Conservation (phyloP, 30 jellyfish, hydroid and myxozoan genomes). For the Chrysaora quinquecirrha region DNA sequence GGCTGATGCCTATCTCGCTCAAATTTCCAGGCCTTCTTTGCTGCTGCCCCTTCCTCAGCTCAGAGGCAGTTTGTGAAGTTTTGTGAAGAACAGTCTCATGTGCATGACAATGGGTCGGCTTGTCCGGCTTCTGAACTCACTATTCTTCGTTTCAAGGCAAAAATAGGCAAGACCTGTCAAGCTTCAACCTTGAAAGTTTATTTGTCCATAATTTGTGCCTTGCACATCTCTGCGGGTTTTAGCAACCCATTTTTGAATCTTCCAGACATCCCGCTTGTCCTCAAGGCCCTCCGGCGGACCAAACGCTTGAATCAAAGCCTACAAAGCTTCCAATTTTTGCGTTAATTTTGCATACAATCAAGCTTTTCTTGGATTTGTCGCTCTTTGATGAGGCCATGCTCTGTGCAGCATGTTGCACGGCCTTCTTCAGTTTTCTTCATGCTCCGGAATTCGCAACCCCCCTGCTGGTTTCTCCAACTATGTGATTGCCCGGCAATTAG, state of each 20-base stretch:
- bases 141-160: background rate
- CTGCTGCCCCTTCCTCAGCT: background rate
- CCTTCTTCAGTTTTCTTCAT: no score
- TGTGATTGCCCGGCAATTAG: no score
- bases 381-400: background rate
- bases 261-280: background rate
- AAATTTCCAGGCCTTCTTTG: background rate
- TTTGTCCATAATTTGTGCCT: background rate
- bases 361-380: background rate
- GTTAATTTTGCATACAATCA: background rate
- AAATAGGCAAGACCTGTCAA: background rate
- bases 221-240: background rate
- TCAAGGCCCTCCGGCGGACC: background rate
- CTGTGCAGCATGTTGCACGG: background rate
- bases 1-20: conserved; percentile 53
- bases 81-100: background rate
- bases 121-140: background rate
- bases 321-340: background rate
- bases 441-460: no score
- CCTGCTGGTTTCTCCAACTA: no score
- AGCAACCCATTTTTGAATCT: background rate
- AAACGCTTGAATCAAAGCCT: background rate
- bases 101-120: background rate
- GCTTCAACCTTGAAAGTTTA: background rate
- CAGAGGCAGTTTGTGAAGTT: background rate